Evolutionary conservation across 2,797 vertebrate species (phyloP).

Genomic region (Pelobates cultripes): DNA sequence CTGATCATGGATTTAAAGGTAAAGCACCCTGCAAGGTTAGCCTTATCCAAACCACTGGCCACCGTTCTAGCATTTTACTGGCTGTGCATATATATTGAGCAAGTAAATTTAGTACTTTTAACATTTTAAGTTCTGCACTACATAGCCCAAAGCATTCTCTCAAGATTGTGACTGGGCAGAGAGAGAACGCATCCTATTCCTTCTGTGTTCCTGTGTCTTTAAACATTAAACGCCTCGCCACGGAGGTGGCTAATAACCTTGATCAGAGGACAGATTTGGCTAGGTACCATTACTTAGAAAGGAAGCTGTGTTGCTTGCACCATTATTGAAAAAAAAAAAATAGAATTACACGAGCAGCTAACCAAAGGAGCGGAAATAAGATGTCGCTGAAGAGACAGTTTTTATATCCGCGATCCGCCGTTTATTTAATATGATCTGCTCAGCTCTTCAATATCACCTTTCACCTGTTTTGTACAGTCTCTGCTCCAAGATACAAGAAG

Average conservation of each 20-base stretch:
- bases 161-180: too few species aligned
- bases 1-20: too few species aligned
- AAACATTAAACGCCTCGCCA: neutral
- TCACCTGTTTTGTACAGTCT: constrained; percentile 17
- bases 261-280: constrained; percentile 17
- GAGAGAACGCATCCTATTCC: too few species aligned
- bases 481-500: neutral
- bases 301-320: constrained; percentile 7
- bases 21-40: too few species aligned
- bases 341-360: neutral
- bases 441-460: constrained; percentile 31
- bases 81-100: too few species aligned
- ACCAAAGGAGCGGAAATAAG: constrained; percentile 46
- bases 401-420: constrained; percentile 35
- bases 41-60: too few species aligned
- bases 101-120: too few species aligned
- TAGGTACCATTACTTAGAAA: constrained; percentile 20
- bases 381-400: constrained; percentile 45
- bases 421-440: constrained; percentile 42
- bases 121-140: too few species aligned
- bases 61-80: too few species aligned
- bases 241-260: constrained; percentile 29
- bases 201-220: neutral
- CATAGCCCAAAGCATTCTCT: too few species aligned
- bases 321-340: constrained; percentile 23